Base-by-base conservation (phyloP, 2,888 invertebrate genomes). In the Amphipoea lucens region DNA sequence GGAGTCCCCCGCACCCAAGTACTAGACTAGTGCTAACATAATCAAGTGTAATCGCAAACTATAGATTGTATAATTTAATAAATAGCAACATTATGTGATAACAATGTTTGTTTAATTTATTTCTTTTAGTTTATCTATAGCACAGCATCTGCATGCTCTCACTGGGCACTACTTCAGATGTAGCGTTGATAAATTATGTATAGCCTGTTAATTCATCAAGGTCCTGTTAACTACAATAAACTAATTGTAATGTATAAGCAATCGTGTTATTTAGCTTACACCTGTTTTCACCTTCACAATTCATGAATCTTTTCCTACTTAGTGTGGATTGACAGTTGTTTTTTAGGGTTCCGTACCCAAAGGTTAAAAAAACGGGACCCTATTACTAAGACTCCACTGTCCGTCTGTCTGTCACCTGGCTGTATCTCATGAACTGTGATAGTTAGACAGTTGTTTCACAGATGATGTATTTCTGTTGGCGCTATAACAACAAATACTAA, bases 1-100 rank as follows among this genome's bases (percentile, higher is more conserved):
- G 74, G 97, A 97, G 90, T 97, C 97, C 66, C 97, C 97, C 36
- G 98, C 98, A 70, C 98, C 98, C 83, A 98, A 98, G 94, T 98
- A 96, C 93, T 98, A 97, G 85, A 45, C 68, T 48, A 94, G 86
- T 75, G 71, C 84, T 75, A 69, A 82, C 82, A 73, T 89, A 87
- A 90, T 90, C 89, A 89, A 87, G 76, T 89, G 88, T 88, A 88
- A 86, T 81, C 76, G 80, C 81, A 85, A 89, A 87, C 81, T 82
- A 90, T 92, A 95, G 94, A 93, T 91, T 88, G 85, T 92, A 92
- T 95, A 91, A 94, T 95, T 95, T 95, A 95, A 95, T 95, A 94
- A 95, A 96, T 93, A 93, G 92, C 83, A 86, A 87, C 81, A 82
- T 87, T 89, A 93, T 92, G 92, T 92, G 88, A 91, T 91, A 90